Conservation (phyloP, 2,888 invertebrate genomes). For the Alloplasta piceator region DNA sequence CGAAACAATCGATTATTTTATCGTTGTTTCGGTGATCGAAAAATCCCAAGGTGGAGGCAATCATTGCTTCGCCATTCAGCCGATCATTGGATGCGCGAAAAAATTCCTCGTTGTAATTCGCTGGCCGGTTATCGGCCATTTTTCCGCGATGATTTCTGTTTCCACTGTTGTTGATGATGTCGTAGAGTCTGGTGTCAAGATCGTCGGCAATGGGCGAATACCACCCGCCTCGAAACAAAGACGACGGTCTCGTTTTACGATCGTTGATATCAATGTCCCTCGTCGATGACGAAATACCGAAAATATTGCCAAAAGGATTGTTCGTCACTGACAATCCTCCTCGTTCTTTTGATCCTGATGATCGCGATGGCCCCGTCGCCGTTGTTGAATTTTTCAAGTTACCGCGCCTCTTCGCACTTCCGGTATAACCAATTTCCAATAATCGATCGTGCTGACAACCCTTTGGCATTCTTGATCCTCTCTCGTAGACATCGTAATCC, state of each 20-base stretch:
- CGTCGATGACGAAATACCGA: not conserved
- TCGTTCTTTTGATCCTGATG: not conserved
- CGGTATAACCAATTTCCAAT: conserved; percentile 38
- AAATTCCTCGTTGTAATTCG: not conserved
- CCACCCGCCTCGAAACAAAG: conserved; percentile 62
- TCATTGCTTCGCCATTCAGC: no score
- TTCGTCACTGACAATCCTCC: no score
- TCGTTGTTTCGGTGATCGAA: not conserved
- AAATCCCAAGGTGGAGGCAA: not conserved
- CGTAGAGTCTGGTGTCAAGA: conserved; percentile 54
- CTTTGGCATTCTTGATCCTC: conserved; percentile 34
- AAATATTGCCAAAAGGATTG: conserved; percentile 43
- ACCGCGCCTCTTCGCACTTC: not conserved
- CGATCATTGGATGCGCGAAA: not conserved
- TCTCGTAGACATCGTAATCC: conserved; percentile 87
- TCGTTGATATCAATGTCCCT: not conserved
- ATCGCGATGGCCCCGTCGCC: not conserved
- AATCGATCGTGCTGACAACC: conserved; percentile 58
- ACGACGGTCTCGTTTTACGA: conserved; percentile 4
- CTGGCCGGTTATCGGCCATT: not conserved
- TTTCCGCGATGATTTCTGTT: not conserved
- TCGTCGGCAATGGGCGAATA: conserved; percentile 55
- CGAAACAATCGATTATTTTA: conserved; percentile 4
- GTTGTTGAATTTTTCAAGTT: not conserved
- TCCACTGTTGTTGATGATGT: conserved; percentile 44